A percentile compares a stretch with the other conserved stretches of the same genome.
Conservation (phyloP, 30 jellyfish, hydroid and myxozoan species). For the Morbakka virulenta region DNA sequence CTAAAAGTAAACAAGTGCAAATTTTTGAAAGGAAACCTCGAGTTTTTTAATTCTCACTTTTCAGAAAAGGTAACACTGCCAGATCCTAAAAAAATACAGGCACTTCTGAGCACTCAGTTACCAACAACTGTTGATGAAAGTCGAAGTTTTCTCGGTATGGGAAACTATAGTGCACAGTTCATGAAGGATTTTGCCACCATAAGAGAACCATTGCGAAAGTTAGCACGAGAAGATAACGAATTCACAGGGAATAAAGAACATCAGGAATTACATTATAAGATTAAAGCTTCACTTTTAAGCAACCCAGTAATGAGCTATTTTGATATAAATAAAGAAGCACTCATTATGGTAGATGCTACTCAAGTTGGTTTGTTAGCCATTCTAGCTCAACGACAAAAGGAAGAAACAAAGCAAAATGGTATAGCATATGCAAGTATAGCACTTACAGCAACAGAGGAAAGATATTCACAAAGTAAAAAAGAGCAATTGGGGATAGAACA, state of each 20-base stretch:
- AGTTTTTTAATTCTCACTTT: conserved; percentile 4
- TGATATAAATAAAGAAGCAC: conserved; percentile 9
- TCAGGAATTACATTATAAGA: conserved; percentile 17
- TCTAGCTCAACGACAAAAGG: conserved; percentile 51
- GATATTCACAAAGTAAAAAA: too few species aligned
- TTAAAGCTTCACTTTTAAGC: neutral
- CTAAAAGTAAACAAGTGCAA: conserved; percentile 26
- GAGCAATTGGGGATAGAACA: too few species aligned
- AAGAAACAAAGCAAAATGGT: too few species aligned
- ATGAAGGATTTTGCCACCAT: conserved; percentile 45
- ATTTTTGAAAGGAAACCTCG: conserved; percentile 7
- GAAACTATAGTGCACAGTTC: conserved; percentile 25
- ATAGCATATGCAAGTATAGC: too few species aligned
- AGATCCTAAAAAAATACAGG: conserved; percentile 23
- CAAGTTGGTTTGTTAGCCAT: conserved; percentile 29
- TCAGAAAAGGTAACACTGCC: conserved; percentile 26
- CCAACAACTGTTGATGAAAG: conserved; percentile 4
- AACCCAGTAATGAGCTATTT: conserved; percentile 3
- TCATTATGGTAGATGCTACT: conserved; percentile 18
- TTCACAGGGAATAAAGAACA: conserved; percentile 24
- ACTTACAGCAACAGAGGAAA: too few species aligned
- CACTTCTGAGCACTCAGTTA: neutral
- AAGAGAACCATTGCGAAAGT: conserved; percentile 19
- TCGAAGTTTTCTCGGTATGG: conserved; percentile 13
- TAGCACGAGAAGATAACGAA: neutral